Evolutionary conservation across 2,113 vertebrate species (phyloP), one percentile per base, ranked within the genome.

Genomic region (Esox niger): DNA sequence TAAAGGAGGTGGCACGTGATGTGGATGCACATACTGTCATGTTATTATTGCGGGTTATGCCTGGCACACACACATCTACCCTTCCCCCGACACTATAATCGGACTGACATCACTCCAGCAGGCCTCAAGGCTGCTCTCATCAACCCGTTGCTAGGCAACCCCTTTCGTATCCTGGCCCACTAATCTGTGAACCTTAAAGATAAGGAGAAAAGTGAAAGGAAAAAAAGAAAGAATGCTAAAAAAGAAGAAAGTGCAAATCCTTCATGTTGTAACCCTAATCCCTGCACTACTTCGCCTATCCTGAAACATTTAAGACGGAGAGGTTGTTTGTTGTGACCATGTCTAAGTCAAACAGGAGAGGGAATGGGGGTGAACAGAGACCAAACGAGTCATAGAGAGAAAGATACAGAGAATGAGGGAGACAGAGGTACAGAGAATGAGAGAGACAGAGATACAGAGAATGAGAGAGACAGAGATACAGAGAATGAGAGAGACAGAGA

Each of bases 121-220:
- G 77, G 82, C 88, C 88, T 78, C 70, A 73, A 38, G 88, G 76
- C 75, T 86, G 84, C 84, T 23, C 82, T 83, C 83, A 87, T 86
- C 75, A 55, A 72, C 46, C 30, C 0, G 91, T 88, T 93, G 91
- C 93, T 87, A 85, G 64, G 84, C 83, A 86, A 92, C 92, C 69
- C 38, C 2, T 77, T 30, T 69, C 81, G 79, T 86, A 91, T 89
- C 88, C 67, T 75, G 85, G 80, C 73, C 75, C 76, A 66, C 80
- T 88, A 84, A 84, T 88, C 86, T 84, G 80, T 62, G 74, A 76
- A 77, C 80, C 78, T 62, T 43, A 77, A 66, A 76, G 64, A 82
- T 10, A n/a, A 17, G 30, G 32, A 74, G 27, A 49, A 66, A 78
- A 64, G 69, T 31, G 30, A 61, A 69, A 31, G 27, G 29, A 55